A percentile compares a stretch with the other conserved stretches of the same genome.
These are phyloP conservation scores for Hippopotamyrus pictus DNA, from an alignment of 2,797 vertebrate genomes.

Conservation along the genomic window DNA sequence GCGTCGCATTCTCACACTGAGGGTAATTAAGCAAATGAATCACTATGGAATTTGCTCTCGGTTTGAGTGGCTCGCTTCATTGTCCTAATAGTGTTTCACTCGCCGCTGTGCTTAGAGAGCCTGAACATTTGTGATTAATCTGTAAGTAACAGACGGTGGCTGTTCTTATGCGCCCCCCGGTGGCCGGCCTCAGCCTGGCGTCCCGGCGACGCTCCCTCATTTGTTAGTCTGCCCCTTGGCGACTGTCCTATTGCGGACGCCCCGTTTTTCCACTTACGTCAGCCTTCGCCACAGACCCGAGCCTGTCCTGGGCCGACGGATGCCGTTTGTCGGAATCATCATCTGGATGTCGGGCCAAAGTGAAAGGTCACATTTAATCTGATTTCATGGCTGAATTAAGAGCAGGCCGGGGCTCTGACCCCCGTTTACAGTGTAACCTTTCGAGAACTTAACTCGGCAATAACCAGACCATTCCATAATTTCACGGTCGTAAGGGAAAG, in stretches of 20 bases:
- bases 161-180: neutral
- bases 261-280: neutral
- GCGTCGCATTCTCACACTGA: neutral
- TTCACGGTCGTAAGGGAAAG: neutral
- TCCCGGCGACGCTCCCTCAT: neutral
- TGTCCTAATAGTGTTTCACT: neutral
- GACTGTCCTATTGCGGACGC: neutral
- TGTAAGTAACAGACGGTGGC: neutral
- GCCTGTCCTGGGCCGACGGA: neutral
- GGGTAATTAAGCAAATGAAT: neutral
- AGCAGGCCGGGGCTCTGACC: neutral
- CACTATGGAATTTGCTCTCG: neutral
- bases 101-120: neutral
- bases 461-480: neutral
- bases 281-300: neutral
- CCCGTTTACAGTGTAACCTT: neutral
- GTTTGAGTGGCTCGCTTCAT: neutral
- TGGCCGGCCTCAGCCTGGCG: too few species aligned
- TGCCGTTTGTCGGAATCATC: neutral
- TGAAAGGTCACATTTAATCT: constrained; percentile 6
- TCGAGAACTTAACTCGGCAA: neutral
- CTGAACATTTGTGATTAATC: neutral
- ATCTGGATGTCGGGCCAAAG: neutral
- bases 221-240: neutral
- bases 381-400: neutral